phyloP scores from a whole-genome alignment of 2,113 vertebrate genomes.

The Progne subis region DNA sequence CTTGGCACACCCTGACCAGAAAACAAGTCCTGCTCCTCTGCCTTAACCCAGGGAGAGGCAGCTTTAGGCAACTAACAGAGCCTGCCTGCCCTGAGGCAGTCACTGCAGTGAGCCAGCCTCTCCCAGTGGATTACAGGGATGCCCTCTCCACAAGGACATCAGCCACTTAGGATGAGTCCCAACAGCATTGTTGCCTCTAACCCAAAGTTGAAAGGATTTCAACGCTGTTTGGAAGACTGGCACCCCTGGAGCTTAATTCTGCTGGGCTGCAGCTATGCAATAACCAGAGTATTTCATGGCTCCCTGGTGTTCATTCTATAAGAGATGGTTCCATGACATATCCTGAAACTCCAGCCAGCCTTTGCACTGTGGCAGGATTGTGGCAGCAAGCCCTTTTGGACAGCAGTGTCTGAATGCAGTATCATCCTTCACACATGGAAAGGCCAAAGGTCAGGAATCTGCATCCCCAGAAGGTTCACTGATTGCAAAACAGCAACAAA shows the following conservation, averaged over 20 bases:
- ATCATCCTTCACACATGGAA: fast-evolving
- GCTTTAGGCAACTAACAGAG: neutral
- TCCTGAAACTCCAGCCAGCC: neutral
- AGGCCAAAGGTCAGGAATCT: neutral
- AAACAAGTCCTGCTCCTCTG: neutral
- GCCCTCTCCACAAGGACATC: neutral
- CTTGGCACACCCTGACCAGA: neutral
- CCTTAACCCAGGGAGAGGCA: neutral
- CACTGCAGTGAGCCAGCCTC: neutral
- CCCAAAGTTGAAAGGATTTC: neutral
- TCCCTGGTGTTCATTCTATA: fast-evolving
- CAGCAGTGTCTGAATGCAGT: no score
- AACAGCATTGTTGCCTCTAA: neutral
- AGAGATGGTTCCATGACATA: neutral
- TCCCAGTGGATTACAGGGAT: neutral
- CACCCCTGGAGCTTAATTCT: fast-evolving
- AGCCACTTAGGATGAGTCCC: fast-evolving
- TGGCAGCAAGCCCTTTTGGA: neutral
- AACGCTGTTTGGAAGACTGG: neutral
- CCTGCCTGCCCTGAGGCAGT: fast-evolving
- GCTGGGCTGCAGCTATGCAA: neutral
- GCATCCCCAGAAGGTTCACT: neutral
- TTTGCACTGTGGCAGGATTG: neutral
- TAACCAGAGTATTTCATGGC: fast-evolving
- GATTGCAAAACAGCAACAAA: neutral